Percentiles rank a stretch among this genome's conserved stretches.
Conservation (phyloP, 2,888 invertebrate species). For the Busseola fusca region DNA sequence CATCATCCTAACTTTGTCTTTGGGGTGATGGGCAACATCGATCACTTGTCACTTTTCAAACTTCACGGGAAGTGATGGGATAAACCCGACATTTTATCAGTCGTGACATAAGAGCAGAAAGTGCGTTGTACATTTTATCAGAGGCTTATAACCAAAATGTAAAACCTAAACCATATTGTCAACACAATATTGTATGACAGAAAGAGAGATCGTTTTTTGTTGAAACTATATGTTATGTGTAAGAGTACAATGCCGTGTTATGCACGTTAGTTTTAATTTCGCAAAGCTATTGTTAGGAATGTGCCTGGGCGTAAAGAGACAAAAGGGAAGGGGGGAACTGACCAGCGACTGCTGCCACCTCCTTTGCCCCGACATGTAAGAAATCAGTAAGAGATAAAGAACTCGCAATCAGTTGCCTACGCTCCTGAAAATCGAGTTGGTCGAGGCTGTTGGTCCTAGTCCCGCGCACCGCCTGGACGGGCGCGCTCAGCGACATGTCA, state of each 20-base stretch:
- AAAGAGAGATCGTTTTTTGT: conserved; percentile 30
- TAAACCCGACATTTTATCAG: background rate
- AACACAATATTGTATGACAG: conserved; percentile 13
- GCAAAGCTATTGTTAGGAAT: conserved; percentile 84
- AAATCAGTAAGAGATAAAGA: conserved; percentile 96
- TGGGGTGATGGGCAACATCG: background rate
- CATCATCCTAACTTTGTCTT: background rate
- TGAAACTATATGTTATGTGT: conserved; percentile 42
- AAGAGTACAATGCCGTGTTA: conserved; percentile 62
- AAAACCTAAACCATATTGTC: conserved; percentile 22
- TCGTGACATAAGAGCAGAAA: background rate
- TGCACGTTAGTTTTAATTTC: conserved; percentile 74
- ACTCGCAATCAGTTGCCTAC: conserved; percentile 96
- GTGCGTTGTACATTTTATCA: conserved; percentile 2
- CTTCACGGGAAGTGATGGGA: background rate
- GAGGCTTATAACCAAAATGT: background rate
- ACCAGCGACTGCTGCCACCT: conserved; percentile 88
- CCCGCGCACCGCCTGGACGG: conserved; percentile 87
- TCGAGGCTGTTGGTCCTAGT: conserved; percentile 94
- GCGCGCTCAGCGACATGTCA: conserved; percentile 88
- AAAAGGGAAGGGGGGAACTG: conserved; percentile 74
- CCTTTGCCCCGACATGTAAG: conserved; percentile 91
- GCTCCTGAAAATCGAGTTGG: conserved; percentile 97
- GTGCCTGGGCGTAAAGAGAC: conserved; percentile 67
- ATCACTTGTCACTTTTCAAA: conserved; percentile 7